Evolutionary conservation across 2,888 invertebrate genomes (phyloP).

Genomic region (Drosophila meridiana): DNA sequence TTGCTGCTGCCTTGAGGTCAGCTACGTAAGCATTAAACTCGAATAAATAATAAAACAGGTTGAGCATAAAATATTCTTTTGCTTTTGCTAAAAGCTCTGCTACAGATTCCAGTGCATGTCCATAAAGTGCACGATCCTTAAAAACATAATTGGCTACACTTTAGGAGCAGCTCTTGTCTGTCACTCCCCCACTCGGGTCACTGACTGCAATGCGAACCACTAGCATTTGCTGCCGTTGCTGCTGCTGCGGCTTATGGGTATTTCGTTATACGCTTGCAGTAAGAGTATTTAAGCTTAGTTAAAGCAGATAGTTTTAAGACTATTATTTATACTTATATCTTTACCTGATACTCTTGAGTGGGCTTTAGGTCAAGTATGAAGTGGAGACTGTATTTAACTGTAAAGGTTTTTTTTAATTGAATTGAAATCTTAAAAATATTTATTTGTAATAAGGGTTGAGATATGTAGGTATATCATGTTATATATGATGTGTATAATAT

Average conservation of each 20-base stretch:
- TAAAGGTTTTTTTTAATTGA: background rate
- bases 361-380: background rate
- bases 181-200: slow-evolving; percentile 15
- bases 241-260: slow-evolving; percentile 8
- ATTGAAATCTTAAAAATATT: too few species aligned
- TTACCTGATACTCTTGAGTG: background rate
- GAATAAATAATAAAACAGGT: slow-evolving; percentile 65
- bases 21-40: slow-evolving; percentile 37
- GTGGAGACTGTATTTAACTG: background rate
- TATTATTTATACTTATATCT: background rate
- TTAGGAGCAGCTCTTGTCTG: slow-evolving; percentile 12
- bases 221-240: slow-evolving; percentile 7
- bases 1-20: slow-evolving; percentile 1
- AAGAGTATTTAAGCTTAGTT: background rate
- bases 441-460: too few species aligned
- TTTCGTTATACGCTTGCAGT: background rate
- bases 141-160: slow-evolving; percentile 54
- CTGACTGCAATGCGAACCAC: slow-evolving; percentile 18
- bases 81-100: slow-evolving; percentile 35
- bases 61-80: slow-evolving; percentile 61
- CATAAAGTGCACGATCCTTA: slow-evolving; percentile 29
- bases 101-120: slow-evolving; percentile 29
- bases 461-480: too few species aligned
- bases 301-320: background rate
- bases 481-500: too few species aligned